Evolutionary conservation across 1,140 invertebrate species (phyloP), one percentile per base, ranked within the genome.

Genomic region (Drosophila albomicans): DNA sequence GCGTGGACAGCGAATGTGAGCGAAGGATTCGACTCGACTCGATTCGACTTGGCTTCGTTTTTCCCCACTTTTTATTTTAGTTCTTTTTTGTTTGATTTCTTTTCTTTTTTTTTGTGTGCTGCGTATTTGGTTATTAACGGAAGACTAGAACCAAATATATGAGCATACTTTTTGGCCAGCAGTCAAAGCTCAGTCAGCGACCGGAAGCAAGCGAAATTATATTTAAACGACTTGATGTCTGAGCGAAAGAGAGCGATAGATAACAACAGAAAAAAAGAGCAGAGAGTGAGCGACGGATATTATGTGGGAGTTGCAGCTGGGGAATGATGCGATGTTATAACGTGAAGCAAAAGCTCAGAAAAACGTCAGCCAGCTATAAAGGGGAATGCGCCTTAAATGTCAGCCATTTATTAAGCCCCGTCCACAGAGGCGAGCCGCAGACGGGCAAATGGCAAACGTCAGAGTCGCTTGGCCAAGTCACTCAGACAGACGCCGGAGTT

Each of bases 291-390:
- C 5, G 11, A 13, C 35, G 32, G 13, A 43, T 57, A 57, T 25
- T 75, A 57, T 72, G 74, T 62, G 63, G 52, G 74, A 54, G 79
- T 41, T 65, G 45, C 70, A 64, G 74, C 75, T 61, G 64, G 65
- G 63, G 62, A 82, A 82, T 78, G 79, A 82, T 78, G 79, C 61
- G 54, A 71, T 51, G 70, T 58, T 75, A 71, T 82, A 75, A 75
- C 75, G 73, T 67, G 80, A 82, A 82, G 82, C 80, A 82, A 82
- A 82, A 67, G 75, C 80, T 78, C 58, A 74, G 79, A 82, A 82
- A 82, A 82, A 82, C 70, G 61, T 65, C 56, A 78, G 58, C 45
- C 52, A 63, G 28, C 45, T 45, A 7, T 28, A 35, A 32, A 61
- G 69, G 75, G 45, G 77, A 79, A 73, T 81, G 70, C 75, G 79